Evolutionary conservation across 1,140 invertebrate genomes (phyloP), one percentile per base, ranked within the genome.

Genomic region (Lasaia peninsularis): DNA sequence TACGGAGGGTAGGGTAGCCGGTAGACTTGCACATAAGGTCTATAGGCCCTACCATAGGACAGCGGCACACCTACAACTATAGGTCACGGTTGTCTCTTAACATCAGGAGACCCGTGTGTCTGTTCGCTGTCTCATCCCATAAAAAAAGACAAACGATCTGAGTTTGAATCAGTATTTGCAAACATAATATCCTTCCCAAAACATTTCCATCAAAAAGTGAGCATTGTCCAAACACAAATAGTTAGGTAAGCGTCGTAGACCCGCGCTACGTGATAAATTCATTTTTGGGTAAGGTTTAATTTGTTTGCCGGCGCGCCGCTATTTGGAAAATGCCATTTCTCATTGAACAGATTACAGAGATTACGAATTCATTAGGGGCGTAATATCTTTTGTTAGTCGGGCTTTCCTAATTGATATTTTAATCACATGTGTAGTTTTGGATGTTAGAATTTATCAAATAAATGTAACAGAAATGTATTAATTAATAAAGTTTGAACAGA

Each of bases 241-340:
- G 75, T 78, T 76, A 73, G 67, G 44, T 49, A 60, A 67, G 63
- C 65, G 51, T 64, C 55, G 64, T 63, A 52, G 59, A 55, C 52
- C 65, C 60, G 62, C 60, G 53, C 62, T 63, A 71, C 72, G 79
- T 87, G 82, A 87, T 82, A 87, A 87, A 87, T 86, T 85, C 79
- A 86, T 87, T 87, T 86, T 87, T 86, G 82, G 84, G 69, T 63
- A 73, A 77, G 76, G 69, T 81, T 88, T 88, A 87, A 87, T 87
- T 86, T 86, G 82, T 84, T 83, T 82, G 71, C 78, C 71, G 70
- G 69, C 69, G 65, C 71, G 67, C 63, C 67, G 78, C 75, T 80
- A 82, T 84, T 85, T 67, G 74, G 75, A 77, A 84, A 84, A 81
- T 70, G 75, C 80, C 77, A 83, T 88, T 78, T 80, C 82, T 88